These are phyloP conservation scores for Marisa cornuarietis DNA, from an alignment of 1,140 invertebrate genomes.

Conservation along the genomic window DNA sequence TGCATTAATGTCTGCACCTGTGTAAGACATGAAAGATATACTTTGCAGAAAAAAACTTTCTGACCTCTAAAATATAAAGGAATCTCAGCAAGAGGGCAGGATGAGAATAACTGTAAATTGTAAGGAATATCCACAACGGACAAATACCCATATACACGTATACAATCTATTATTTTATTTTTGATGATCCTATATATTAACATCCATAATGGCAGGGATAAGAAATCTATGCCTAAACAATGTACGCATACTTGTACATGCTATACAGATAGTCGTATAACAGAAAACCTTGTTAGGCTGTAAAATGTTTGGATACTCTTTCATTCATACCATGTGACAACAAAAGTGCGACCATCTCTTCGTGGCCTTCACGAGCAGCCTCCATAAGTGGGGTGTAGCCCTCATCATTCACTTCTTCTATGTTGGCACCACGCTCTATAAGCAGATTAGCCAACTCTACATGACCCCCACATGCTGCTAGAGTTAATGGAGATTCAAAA, in stretches of 20 bases:
- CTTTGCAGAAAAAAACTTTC: too few species aligned
- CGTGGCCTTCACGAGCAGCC: conserved; percentile 96
- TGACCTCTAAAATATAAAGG: too few species aligned
- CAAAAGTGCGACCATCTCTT: conserved; percentile 96
- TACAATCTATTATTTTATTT: too few species aligned
- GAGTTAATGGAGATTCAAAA: conserved; percentile 97
- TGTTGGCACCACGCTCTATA: conserved; percentile 96
- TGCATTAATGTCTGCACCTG: conserved; percentile 95
- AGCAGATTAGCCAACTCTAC: conserved; percentile 92
- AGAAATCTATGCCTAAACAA: too few species aligned
- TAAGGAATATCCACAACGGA: too few species aligned
- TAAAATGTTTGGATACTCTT: background rate
- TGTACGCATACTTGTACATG: too few species aligned
- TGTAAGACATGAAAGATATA: conserved; percentile 7
- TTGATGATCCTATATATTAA: too few species aligned
- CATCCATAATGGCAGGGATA: too few species aligned
- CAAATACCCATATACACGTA: too few species aligned
- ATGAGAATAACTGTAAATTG: too few species aligned
- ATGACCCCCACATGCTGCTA: conserved; percentile 98
- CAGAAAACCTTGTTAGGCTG: background rate
- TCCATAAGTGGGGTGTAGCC: conserved; percentile 98
- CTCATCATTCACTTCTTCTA: conserved; percentile 99
- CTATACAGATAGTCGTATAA: too few species aligned
- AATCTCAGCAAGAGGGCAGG: too few species aligned
- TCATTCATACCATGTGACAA: conserved; percentile 80